phyloP scores from a whole-genome alignment of 2,797 vertebrate species.

The Limosa lapponica region DNA sequence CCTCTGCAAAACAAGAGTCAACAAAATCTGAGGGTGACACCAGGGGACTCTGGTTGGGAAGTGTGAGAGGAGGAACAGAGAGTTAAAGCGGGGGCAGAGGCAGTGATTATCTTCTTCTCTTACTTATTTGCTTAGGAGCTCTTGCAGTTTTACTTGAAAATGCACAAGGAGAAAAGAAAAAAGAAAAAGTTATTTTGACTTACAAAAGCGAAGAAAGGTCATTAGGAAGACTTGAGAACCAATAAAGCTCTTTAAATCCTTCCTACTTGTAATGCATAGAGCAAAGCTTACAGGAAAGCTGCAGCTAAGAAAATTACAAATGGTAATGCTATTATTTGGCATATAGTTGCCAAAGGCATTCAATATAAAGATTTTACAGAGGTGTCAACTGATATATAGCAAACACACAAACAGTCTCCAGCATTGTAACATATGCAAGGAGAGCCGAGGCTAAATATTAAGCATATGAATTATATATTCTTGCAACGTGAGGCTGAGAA shows the following conservation, averaged over 20 bases:
- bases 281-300: constrained; percentile 72
- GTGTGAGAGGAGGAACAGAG: background rate
- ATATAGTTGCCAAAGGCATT: constrained; percentile 81
- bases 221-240: constrained; percentile 69
- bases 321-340: constrained; percentile 79
- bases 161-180: background rate
- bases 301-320: constrained; percentile 79
- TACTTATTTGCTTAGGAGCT: constrained; percentile 49
- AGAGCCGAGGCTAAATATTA: constrained; percentile 72
- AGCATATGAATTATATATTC: constrained; percentile 79
- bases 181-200: constrained; percentile 52
- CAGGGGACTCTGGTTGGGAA: background rate
- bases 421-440: constrained; percentile 77
- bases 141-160: constrained; percentile 26
- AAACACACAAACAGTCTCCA: constrained; percentile 80
- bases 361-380: constrained; percentile 83
- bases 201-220: constrained; percentile 61
- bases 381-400: constrained; percentile 84
- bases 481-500: constrained; percentile 64
- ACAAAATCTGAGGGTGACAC: constrained; percentile 18
- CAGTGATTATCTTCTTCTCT: background rate
- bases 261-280: constrained; percentile 71
- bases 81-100: background rate
- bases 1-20: constrained; percentile 33
- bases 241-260: constrained; percentile 68